A percentile compares a stretch with the other conserved stretches of the same genome.
These are phyloP conservation scores for Idaea aversata DNA, from an alignment of 2,888 invertebrate genomes.

Conservation along the genomic window DNA sequence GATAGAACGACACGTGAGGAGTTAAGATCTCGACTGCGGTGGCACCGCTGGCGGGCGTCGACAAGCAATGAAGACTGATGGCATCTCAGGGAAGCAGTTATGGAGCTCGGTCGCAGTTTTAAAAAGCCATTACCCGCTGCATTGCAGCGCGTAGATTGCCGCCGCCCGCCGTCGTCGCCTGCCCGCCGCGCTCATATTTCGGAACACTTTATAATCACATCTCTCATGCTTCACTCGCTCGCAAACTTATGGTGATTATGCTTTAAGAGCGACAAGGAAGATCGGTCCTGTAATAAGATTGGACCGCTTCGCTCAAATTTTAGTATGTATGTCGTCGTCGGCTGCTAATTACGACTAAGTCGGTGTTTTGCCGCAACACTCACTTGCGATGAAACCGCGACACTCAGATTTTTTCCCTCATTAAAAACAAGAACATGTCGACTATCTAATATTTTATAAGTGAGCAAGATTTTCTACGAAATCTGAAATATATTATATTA, in stretches of 20 bases:
- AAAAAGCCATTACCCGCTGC: constrained; percentile 79
- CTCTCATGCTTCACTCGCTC: constrained; percentile 76
- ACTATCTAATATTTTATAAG: constrained; percentile 11
- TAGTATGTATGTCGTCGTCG: constrained; percentile 67
- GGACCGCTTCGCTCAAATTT: constrained; percentile 78
- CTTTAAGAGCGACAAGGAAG: constrained; percentile 78
- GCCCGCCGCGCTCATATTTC: constrained; percentile 65
- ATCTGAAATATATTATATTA: constrained; percentile 45
- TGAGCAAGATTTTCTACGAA: background rate
- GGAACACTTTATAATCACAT: constrained; percentile 80
- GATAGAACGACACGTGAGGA: constrained; percentile 60
- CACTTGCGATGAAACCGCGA: constrained; percentile 26
- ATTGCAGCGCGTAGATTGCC: constrained; percentile 75
- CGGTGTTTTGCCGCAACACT: constrained; percentile 34
- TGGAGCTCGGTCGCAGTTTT: constrained; percentile 81
- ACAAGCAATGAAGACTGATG: constrained; percentile 81
- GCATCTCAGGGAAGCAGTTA: constrained; percentile 77
- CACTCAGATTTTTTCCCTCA: background rate
- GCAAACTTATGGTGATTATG: constrained; percentile 80
- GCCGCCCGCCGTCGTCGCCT: constrained; percentile 44
- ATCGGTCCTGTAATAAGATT: constrained; percentile 78
- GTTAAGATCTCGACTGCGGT: constrained; percentile 63
- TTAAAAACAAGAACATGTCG: background rate
- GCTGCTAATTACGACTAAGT: constrained; percentile 74
- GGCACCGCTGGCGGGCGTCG: constrained; percentile 67